Conservation (phyloP, 2,797 vertebrate genomes). For the Hyperoplus lanceolatus region DNA sequence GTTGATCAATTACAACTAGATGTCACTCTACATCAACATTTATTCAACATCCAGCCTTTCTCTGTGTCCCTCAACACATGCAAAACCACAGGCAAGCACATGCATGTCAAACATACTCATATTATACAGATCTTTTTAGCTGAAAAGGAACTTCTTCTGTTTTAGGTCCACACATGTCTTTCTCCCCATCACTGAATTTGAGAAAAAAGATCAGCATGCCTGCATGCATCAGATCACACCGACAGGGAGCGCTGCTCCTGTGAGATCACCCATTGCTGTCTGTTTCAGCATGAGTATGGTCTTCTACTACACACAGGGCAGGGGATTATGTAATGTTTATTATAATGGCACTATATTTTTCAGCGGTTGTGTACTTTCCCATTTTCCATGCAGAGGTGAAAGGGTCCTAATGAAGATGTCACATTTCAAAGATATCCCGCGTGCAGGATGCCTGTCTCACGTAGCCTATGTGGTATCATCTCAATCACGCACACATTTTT, state of each 20-base stretch:
- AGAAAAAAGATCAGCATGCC: background rate
- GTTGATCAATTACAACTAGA: slow-evolving; percentile 57
- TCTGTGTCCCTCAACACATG: background rate
- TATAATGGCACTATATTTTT: slow-evolving; percentile 54
- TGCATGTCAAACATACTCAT: slow-evolving; percentile 18
- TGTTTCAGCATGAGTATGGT: slow-evolving; percentile 68
- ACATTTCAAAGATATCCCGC: background rate
- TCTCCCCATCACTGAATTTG: slow-evolving; percentile 18
- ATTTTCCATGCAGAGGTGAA: background rate
- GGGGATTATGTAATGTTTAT: slow-evolving; percentile 83
- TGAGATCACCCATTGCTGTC: slow-evolving; percentile 37
- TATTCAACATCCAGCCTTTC: background rate
- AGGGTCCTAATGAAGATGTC: slow-evolving; percentile 12
- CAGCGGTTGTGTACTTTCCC: slow-evolving; percentile 1
- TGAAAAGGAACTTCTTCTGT: slow-evolving; percentile 45
- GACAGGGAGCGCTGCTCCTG: slow-evolving; percentile 70
- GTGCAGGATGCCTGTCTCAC: slow-evolving; percentile 6
- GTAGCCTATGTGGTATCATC: slow-evolving; percentile 10
- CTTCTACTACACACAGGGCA: slow-evolving; percentile 62
- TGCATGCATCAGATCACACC: slow-evolving; percentile 34
- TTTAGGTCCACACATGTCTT: slow-evolving; percentile 28
- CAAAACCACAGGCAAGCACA: background rate
- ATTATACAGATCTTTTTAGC: slow-evolving; percentile 34
- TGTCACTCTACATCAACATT: slow-evolving; percentile 70
- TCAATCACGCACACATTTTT: slow-evolving; percentile 31